Base-by-base conservation (phyloP, 2,113 vertebrate species). In the Egretta garzetta region DNA sequence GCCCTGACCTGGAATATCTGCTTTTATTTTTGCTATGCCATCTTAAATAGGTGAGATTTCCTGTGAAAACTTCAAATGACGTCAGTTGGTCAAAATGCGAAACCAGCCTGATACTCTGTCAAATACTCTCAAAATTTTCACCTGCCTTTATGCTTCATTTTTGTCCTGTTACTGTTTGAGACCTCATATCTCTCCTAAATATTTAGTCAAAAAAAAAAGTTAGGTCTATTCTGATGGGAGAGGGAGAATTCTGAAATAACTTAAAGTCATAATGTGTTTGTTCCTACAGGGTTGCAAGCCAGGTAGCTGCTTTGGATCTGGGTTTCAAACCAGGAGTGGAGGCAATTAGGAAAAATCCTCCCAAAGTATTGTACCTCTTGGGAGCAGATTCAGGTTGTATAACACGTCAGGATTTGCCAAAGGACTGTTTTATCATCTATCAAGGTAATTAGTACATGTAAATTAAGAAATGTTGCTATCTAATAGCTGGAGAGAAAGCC, bases 301-400 rank as follows among this genome's bases (percentile, higher is more conserved):
- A 99, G 94, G 99, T 99, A 24, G 99, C 99, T 96, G 99, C 99
- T 32, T 97, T 99, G 96, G 99, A 99, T 94, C 98, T 99, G 90
- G 99, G 99, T 62, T 99, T 99, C 98, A 99, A 99, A 96, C 98
- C 99, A 64, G 99, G 99, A n/a, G 99, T 99, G 32, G 99, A 99
- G 14, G 97, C 98, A 73, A 98, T 99, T 97, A 98, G 99, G 68
- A 99, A 98, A 79, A 98, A 97, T 86, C 99, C 99, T 59, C 99
- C 99, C 62, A 99, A 99, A 98, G 97, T 99, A 17, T 76, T 99
- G 49, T 99, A 99, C 97, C 98, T 99, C 55, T 95, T 99, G 63
- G 99, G 99, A 95, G 99, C 99, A 56, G 99, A 99, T 94, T 98
- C 97, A 0, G 99, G 98, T 80, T 99, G 99, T 96, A 93, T 99